Evolutionary conservation across 2,888 invertebrate genomes (phyloP).

Genomic region (Lasioglossum morio): DNA sequence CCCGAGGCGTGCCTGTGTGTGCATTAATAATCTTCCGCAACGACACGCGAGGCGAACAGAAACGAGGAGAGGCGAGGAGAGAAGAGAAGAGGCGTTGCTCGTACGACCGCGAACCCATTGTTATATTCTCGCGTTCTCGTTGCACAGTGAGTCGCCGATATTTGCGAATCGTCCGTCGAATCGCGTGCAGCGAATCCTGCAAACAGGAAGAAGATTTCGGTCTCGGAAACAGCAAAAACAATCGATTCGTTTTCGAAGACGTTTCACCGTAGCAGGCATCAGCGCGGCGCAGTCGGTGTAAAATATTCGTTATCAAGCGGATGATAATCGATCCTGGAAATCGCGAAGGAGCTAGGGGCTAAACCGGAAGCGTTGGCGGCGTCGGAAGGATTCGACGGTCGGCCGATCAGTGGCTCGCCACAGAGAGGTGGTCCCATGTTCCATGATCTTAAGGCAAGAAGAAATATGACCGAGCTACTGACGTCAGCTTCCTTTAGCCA

Average conservation of each 20-base stretch:
- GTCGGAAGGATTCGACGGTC: constrained; percentile 61
- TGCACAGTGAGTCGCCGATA: constrained; percentile 4
- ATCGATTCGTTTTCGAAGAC: not conserved
- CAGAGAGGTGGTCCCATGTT: constrained; percentile 70
- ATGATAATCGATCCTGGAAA: not conserved
- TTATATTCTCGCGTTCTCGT: not conserved
- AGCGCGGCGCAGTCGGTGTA: too few relatives aligned
- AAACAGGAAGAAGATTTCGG: not conserved
- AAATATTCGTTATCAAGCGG: not conserved
- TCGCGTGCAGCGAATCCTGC: not conserved
- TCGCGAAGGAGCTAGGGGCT: not conserved
- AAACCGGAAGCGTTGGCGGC: constrained; percentile 66
- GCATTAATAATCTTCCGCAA: constrained; percentile 45
- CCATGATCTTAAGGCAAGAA: constrained; percentile 75
- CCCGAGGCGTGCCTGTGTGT: constrained; percentile 6
- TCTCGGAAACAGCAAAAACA: not conserved
- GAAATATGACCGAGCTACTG: constrained; percentile 80
- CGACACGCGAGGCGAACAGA: constrained; percentile 36
- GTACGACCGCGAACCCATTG: constrained; percentile 8
- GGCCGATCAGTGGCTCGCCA: constrained; percentile 29
- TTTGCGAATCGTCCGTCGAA: not conserved
- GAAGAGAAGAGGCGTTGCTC: not conserved
- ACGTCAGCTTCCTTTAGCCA: constrained; percentile 77
- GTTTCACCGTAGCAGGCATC: too few relatives aligned
- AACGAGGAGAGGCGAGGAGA: not conserved